Evolutionary conservation across 2,113 vertebrate genomes (phyloP).

Genomic region (Oxyura jamaicensis): DNA sequence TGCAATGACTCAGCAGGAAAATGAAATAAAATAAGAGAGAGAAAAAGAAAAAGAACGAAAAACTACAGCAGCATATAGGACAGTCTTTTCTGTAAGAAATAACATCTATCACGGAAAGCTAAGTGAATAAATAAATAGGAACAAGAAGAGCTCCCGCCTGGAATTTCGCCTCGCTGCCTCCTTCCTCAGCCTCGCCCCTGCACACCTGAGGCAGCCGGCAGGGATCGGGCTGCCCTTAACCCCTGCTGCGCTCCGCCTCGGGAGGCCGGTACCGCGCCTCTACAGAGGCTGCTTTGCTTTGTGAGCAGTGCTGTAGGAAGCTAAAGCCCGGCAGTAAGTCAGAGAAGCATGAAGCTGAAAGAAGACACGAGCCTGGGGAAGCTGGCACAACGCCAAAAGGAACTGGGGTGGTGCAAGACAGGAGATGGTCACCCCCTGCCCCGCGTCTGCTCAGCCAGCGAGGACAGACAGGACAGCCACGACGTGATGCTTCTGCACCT

Average conservation of each 20-base stretch:
- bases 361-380: background rate
- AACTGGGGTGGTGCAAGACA: background rate
- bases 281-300: background rate
- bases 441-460: background rate
- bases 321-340: background rate
- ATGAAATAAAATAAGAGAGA: background rate
- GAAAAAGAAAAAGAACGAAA: background rate
- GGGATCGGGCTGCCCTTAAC: background rate
- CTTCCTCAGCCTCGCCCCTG: background rate
- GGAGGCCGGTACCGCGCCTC: too few species aligned
- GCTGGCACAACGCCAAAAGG: background rate
- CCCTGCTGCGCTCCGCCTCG: background rate
- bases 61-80: background rate
- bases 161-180: background rate
- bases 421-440: background rate
- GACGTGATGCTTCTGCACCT: background rate
- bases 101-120: background rate
- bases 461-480: fast-evolving
- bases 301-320: background rate
- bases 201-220: conserved; percentile 2
- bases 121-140: background rate
- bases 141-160: background rate
- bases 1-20: conserved; percentile 46
- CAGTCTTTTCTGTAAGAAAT: background rate
- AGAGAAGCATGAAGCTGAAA: background rate